Conservation (phyloP, 2,113 vertebrate genomes). For the Sula dactylatra region DNA sequence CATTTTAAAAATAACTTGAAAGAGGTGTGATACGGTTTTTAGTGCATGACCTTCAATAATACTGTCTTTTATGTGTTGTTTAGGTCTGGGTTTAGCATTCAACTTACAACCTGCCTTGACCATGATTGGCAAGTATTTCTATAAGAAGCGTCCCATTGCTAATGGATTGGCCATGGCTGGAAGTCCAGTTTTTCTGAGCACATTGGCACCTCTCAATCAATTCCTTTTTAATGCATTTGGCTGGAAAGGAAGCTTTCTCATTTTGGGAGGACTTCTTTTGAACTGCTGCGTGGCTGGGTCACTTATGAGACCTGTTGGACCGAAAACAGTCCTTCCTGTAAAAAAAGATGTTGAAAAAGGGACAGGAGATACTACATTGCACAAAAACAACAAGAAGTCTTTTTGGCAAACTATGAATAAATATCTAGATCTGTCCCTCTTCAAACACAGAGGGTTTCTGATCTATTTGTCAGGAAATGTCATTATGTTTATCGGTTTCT, state of each 20-base stretch:
- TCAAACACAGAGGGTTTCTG: conserved; percentile 94
- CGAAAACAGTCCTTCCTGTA: conserved; percentile 5
- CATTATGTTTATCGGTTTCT: conserved; percentile 97
- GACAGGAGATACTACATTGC: neutral
- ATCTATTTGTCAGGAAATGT: conserved; percentile 96
- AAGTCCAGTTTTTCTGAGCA: conserved; percentile 95
- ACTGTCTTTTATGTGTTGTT: conserved; percentile 30
- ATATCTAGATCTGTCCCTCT: conserved; percentile 91
- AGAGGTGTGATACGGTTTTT: neutral
- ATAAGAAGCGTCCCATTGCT: conserved; percentile 89
- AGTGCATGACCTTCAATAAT: conserved; percentile 18
- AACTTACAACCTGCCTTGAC: conserved; percentile 97
- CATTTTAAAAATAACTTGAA: neutral
- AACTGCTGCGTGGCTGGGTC: conserved; percentile 93
- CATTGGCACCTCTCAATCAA: conserved; percentile 94
- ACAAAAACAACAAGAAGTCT: conserved; percentile 67
- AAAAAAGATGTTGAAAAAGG: conserved; percentile 76
- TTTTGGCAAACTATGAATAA: conserved; percentile 81
- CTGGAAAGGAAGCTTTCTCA: conserved; percentile 95
- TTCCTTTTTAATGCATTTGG: conserved; percentile 92
- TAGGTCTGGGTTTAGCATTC: conserved; percentile 94
- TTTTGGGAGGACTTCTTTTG: conserved; percentile 89
- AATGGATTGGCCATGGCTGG: conserved; percentile 96
- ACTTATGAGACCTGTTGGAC: conserved; percentile 89
- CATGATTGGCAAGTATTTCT: conserved; percentile 97